phyloP scores from a whole-genome alignment of 2,113 vertebrate genomes.

The Lipotes vexillifer region DNA sequence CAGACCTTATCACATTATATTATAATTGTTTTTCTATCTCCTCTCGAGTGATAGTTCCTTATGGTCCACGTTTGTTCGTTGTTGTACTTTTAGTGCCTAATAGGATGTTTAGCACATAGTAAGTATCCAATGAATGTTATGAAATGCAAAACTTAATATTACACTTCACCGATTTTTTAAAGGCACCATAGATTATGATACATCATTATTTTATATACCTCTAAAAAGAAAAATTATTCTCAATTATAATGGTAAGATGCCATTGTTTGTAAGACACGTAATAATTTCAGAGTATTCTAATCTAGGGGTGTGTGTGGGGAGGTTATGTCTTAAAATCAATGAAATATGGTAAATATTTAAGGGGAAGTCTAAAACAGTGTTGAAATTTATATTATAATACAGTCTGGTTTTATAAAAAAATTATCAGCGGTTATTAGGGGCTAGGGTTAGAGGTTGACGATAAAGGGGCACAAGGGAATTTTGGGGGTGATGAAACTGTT shows the following conservation, averaged over 20 bases:
- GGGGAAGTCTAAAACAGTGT: background rate
- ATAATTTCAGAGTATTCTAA: background rate
- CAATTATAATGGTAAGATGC: constrained; percentile 23
- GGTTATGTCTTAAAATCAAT: background rate
- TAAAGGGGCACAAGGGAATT: background rate
- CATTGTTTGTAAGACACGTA: background rate
- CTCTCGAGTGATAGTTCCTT: background rate
- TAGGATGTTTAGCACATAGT: background rate
- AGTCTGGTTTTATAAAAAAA: background rate
- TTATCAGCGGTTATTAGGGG: background rate
- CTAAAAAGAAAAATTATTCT: background rate
- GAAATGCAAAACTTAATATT: background rate
- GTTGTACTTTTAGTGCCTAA: background rate
- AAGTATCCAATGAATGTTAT: background rate
- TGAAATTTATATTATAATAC: background rate
- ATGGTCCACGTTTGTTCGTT: background rate
- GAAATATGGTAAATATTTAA: background rate
- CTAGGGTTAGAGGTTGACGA: background rate
- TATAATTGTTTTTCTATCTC: background rate
- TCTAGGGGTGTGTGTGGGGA: background rate
- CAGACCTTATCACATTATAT: background rate
- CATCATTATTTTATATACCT: background rate
- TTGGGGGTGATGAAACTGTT: background rate
- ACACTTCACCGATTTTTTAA: background rate
- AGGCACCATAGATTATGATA: background rate